Evolutionary conservation across 2,113 vertebrate species (phyloP).

Genomic region (Erythrolamprus reginae): DNA sequence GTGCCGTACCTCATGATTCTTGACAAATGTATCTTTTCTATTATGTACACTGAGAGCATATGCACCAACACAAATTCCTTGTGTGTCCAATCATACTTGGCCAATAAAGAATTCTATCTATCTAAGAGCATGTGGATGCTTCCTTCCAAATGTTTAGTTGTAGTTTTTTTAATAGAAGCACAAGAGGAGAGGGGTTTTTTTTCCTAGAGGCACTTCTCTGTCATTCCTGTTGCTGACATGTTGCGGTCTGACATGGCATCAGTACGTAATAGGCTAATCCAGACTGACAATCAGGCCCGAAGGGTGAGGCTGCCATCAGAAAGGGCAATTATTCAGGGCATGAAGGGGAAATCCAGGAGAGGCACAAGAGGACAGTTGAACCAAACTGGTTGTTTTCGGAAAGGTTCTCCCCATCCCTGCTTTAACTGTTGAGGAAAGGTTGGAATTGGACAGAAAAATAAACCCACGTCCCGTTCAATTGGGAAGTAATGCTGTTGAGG

Average conservation of each 20-base stretch:
- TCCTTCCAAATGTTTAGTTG: neutral
- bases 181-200: neutral
- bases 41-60: too few relatives aligned
- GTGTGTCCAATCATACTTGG: too few relatives aligned
- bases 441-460: neutral
- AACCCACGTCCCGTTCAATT: neutral
- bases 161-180: neutral
- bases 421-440: neutral
- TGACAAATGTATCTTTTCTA: too few relatives aligned
- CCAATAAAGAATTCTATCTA: too few relatives aligned
- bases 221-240: neutral
- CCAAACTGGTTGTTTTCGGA: neutral
- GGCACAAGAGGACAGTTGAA: too few relatives aligned
- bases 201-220: neutral
- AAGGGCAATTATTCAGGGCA: constrained; percentile 19
- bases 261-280: neutral
- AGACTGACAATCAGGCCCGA: neutral
- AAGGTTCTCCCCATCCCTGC: neutral
- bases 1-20: too few relatives aligned
- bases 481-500: neutral
- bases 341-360: neutral
- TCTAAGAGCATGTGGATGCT: neutral
- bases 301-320: neutral
- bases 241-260: neutral
- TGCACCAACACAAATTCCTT: too few relatives aligned